Conservation (phyloP, 2,888 invertebrate genomes). For the Hemistola chrysoprasaria region DNA sequence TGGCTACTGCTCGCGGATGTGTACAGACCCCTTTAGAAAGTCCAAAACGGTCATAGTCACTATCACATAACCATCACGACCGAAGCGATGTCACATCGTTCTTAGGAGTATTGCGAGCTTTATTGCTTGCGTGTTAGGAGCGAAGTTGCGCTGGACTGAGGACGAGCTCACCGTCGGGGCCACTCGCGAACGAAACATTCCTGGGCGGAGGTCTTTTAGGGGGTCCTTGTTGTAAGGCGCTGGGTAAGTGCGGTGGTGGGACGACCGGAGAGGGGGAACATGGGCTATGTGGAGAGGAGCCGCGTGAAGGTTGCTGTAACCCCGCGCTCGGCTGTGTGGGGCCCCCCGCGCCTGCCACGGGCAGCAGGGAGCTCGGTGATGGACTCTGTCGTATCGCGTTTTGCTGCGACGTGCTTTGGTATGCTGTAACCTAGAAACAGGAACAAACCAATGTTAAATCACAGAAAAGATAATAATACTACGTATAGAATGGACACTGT, state of each 20-base stretch:
- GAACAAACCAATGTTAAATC: no score
- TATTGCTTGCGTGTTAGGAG: slow-evolving; percentile 75
- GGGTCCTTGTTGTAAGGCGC: slow-evolving; percentile 30
- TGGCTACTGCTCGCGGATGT: no score
- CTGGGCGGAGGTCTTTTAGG: slow-evolving; percentile 59
- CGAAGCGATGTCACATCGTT: slow-evolving; percentile 50
- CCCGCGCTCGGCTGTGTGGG: slow-evolving; percentile 14
- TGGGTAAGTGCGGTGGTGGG: slow-evolving; percentile 34
- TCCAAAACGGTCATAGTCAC: slow-evolving; percentile 48
- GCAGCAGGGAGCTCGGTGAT: slow-evolving; percentile 22
- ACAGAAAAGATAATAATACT: no score
- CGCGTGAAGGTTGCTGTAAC: slow-evolving; percentile 15
- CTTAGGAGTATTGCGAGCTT: slow-evolving; percentile 51
- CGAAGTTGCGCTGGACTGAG: slow-evolving; percentile 85
- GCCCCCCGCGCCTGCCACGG: neutral
- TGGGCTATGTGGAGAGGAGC: slow-evolving; percentile 15
- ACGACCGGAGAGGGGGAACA: slow-evolving; percentile 24
- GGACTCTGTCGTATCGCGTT: slow-evolving; percentile 39
- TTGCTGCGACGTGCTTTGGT: slow-evolving; percentile 36
- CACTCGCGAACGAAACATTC: slow-evolving; percentile 78
- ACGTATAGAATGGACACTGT: no score
- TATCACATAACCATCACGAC: slow-evolving; percentile 54
- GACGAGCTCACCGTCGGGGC: slow-evolving; percentile 81
- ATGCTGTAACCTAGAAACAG: slow-evolving; percentile 29
- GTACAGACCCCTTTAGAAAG: no score